These are phyloP conservation scores for Solenodon paradoxus DNA, from an alignment of 2,113 vertebrate genomes.

Conservation along the genomic window DNA sequence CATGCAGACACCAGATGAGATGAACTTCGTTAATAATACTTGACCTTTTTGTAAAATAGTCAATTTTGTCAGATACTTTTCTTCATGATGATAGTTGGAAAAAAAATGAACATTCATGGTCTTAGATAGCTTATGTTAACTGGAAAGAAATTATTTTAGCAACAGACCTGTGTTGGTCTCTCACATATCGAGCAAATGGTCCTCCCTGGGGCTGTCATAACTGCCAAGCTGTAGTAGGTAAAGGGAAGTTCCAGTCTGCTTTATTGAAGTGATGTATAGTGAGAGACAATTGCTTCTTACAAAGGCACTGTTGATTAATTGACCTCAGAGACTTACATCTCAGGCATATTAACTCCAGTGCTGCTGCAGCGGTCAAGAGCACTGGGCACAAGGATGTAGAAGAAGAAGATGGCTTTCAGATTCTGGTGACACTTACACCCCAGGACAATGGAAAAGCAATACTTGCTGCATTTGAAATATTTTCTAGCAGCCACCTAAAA, in stretches of 20 bases:
- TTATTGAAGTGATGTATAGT: slow-evolving; percentile 56
- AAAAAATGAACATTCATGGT: slow-evolving; percentile 32
- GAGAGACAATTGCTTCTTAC: slow-evolving; percentile 68
- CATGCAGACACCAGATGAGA: slow-evolving; percentile 32
- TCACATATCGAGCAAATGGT: not conserved
- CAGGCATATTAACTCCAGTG: slow-evolving; percentile 52
- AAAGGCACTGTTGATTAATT: slow-evolving; percentile 68
- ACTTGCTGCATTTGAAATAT: not conserved
- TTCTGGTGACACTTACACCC: not conserved
- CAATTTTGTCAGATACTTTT: slow-evolving; percentile 4
- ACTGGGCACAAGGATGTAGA: not conserved
- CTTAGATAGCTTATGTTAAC: slow-evolving; percentile 40
- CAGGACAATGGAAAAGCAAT: not conserved
- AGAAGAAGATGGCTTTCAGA: not conserved
- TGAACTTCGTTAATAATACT: slow-evolving; percentile 51
- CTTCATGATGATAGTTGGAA: not conserved
- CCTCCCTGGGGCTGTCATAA: slow-evolving; percentile 63
- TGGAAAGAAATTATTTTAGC: slow-evolving; percentile 42
- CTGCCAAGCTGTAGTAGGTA: slow-evolving; percentile 60
- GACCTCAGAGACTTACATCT: slow-evolving; percentile 59
- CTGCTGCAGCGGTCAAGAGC: slow-evolving; percentile 13
- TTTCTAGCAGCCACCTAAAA: not conserved
- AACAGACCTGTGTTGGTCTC: not conserved
- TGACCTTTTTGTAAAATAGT: slow-evolving; percentile 69
- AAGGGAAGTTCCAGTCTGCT: slow-evolving; percentile 66